Evolutionary conservation across 1,140 invertebrate genomes (phyloP).

Genomic region (Tetragonula clypearis): DNA sequence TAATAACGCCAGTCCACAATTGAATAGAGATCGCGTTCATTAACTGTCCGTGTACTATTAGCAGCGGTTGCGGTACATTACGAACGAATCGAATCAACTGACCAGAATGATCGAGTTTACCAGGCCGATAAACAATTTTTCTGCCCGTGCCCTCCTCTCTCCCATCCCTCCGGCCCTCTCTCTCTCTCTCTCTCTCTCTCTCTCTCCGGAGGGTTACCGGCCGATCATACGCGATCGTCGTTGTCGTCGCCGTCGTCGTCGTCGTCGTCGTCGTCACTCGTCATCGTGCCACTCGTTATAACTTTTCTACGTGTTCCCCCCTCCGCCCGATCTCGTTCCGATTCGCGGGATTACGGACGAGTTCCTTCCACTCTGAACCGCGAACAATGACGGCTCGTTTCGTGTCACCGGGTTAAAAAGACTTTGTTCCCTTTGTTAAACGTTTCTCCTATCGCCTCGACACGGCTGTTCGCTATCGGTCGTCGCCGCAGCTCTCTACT

Average conservation of each 20-base stretch:
- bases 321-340: not conserved
- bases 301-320: not conserved
- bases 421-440: constrained; percentile 44
- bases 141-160: not conserved
- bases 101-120: constrained; percentile 58
- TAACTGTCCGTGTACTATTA: constrained; percentile 57
- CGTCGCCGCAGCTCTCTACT: constrained; percentile 6
- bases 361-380: constrained; percentile 32
- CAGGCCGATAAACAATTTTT: constrained; percentile 50
- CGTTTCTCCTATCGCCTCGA: constrained; percentile 30
- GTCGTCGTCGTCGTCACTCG: not conserved
- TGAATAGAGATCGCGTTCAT: constrained; percentile 67
- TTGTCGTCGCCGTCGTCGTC: not conserved
- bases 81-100: constrained; percentile 49
- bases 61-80: constrained; percentile 51
- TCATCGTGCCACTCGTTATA: too few relatives aligned
- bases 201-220: not conserved
- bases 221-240: not conserved
- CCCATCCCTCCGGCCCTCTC: too few relatives aligned
- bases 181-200: too few relatives aligned
- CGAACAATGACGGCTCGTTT: constrained; percentile 55
- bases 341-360: not conserved
- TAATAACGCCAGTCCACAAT: constrained; percentile 65
- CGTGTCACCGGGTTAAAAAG: constrained; percentile 54
- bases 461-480: constrained; percentile 29